Evolutionary conservation across 2,888 invertebrate genomes (phyloP).

Genomic region (Adelognathus sp.): DNA sequence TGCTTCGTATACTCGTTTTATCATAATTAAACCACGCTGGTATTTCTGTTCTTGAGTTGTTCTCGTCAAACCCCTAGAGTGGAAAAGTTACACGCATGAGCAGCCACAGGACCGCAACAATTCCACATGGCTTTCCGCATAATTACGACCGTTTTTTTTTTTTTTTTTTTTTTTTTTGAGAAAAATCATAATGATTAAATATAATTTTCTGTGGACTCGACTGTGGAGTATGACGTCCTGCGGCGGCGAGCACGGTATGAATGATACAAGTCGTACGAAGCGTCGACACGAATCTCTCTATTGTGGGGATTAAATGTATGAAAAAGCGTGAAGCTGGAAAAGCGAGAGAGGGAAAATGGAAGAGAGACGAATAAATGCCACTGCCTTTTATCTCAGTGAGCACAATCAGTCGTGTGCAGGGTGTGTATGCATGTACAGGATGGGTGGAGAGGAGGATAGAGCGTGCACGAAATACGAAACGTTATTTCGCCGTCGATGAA

Average conservation of each 20-base stretch:
- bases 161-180: no score
- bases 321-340: not conserved
- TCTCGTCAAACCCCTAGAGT: not conserved
- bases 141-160: not conserved
- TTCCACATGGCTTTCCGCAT: not conserved
- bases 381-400: not conserved
- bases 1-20: not conserved
- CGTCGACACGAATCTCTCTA: not conserved
- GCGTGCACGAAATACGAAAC: conserved; percentile 40
- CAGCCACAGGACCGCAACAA: not conserved
- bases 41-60: not conserved
- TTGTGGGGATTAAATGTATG: not conserved
- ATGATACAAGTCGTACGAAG: not conserved
- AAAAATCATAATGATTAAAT: no score
- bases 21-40: not conserved
- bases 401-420: not conserved
- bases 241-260: no score
- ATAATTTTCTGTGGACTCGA: not conserved
- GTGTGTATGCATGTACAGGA: not conserved
- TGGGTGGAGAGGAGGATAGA: no score
- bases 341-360: not conserved
- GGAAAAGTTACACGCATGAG: not conserved
- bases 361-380: not conserved
- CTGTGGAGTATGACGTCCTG: not conserved
- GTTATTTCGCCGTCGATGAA: conserved; percentile 41